These are phyloP conservation scores for Caenorhabditis uteleia DNA, from an alignment of 2,888 invertebrate genomes.

Conservation along the genomic window DNA sequence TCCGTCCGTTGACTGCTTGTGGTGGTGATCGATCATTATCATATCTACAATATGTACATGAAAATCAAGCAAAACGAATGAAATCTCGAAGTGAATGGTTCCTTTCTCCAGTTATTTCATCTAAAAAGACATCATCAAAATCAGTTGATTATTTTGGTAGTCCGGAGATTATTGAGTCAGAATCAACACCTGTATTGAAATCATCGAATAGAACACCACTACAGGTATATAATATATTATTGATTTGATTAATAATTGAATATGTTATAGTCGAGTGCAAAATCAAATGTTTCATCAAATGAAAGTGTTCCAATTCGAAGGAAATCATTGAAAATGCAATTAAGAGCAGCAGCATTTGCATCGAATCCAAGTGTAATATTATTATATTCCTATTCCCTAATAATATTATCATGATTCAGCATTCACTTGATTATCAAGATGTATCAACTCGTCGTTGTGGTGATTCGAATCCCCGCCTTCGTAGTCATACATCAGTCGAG, in stretches of 20 bases:
- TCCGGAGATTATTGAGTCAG: constrained; percentile 1
- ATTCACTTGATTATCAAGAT: constrained; percentile 46
- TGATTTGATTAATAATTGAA: too few relatives aligned
- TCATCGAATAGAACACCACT: too few relatives aligned
- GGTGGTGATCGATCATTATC: constrained; percentile 74
- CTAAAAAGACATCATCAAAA: constrained; percentile 46
- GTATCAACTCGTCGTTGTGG: constrained; percentile 4
- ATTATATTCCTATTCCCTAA: background rate
- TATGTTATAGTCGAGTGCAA: constrained; percentile 18
- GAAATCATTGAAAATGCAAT: constrained; percentile 32
- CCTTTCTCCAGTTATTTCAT: constrained; percentile 43
- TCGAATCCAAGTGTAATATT: constrained; percentile 26
- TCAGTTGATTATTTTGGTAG: constrained; percentile 48
- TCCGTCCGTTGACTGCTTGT: constrained; percentile 45
- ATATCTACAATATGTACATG: constrained; percentile 90
- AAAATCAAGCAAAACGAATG: constrained; percentile 94
- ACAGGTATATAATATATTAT: too few relatives aligned
- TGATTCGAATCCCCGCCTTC: constrained; percentile 26
- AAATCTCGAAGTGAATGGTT: constrained; percentile 92
- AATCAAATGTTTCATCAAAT: constrained; percentile 26
- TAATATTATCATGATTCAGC: constrained; percentile 22
- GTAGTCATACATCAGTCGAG: constrained; percentile 38
- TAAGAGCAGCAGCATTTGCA: constrained; percentile 29
- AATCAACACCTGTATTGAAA: too few relatives aligned
- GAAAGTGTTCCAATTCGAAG: constrained; percentile 6